phyloP scores from a whole-genome alignment of 2,113 vertebrate species.

The Lagopus muta region DNA sequence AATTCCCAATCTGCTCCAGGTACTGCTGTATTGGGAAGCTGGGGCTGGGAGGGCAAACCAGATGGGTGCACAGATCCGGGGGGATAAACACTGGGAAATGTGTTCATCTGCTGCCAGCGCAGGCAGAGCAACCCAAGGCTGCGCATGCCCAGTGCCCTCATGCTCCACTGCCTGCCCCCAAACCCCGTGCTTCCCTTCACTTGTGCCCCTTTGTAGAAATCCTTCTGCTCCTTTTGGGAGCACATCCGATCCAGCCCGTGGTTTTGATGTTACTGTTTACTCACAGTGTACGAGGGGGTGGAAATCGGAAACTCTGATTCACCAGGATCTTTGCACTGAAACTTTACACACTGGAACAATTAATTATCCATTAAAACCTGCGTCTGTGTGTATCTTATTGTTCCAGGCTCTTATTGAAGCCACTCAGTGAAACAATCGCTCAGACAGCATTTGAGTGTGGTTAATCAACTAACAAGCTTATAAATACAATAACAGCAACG shows the following conservation, averaged over 20 bases:
- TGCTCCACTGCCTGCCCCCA: fast-evolving
- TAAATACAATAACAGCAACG: constrained; percentile 19
- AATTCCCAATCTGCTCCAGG: fast-evolving
- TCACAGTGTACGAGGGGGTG: not conserved
- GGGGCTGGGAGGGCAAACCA: not conserved
- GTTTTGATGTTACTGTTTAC: constrained; percentile 36
- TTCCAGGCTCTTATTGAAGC: constrained; percentile 53
- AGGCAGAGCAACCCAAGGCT: not conserved
- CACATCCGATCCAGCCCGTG: not conserved
- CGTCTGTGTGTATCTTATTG: constrained; percentile 67
- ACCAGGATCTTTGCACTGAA: constrained; percentile 49
- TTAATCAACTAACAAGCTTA: constrained; percentile 56
- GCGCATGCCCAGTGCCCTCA: fast-evolving
- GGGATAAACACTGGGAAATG: not conserved
- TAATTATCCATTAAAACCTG: constrained; percentile 72
- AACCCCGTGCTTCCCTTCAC: fast-evolving
- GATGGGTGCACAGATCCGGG: not conserved
- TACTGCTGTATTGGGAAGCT: not conserved
- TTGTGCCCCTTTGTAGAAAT: not conserved
- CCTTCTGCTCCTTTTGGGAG: not conserved
- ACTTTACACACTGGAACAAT: constrained; percentile 68
- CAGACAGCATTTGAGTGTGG: constrained; percentile 15
- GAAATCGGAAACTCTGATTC: constrained; percentile 71
- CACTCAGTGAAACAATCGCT: not conserved
- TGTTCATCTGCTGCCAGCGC: not conserved